Base-by-base conservation (phyloP, 2,113 vertebrate genomes). In the Cygnus atratus region DNA sequence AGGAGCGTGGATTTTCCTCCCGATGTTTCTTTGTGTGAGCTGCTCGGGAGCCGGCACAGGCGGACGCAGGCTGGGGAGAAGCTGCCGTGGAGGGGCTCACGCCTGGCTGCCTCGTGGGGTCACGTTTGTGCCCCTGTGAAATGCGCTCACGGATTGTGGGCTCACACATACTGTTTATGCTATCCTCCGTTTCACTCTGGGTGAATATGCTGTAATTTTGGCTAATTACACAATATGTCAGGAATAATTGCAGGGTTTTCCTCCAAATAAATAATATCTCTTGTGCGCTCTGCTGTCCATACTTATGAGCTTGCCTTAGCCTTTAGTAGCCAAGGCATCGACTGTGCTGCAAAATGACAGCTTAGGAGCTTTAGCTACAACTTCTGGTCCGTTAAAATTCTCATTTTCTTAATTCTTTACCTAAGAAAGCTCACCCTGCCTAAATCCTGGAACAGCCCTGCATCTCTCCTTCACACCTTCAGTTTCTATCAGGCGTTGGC, bases 221-320 rank as follows among this genome's bases (percentile, higher is more conserved):
- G 73, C 72, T 94, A 86, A 95, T 96, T 97, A 72, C 86, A 93
- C 93, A 95, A 94, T 94, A 88, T 71, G 88, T 94, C 95, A 82
- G 62, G 90, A 94, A 87, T 95, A 96, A 95, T 95, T 96, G 88
- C 76, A 88, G 95, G 86, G 95, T 94, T 76, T 92, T 90, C 80
- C 90, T 95, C 91, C 81, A 93, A 95, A 92, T 93, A 96, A 95
- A 95, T 94, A 90, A 71, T 88, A 35, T 37, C 88, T 94, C 63
- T 93, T 87, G 57, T 3, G 3, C 84, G 71, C 62, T 94, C 46
- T 86, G 86, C 73, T 94, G 24, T 77, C 92, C 83, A 87, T 95
- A 58, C 84, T 90, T 92, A 90, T 4, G 48, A 93, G 77, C 35
- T 9, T 78, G 57, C 28, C 85, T 77, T 88, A 94, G 95, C 95